Base-by-base conservation (phyloP, 2,113 vertebrate species). In the Alligator sinensis region DNA sequence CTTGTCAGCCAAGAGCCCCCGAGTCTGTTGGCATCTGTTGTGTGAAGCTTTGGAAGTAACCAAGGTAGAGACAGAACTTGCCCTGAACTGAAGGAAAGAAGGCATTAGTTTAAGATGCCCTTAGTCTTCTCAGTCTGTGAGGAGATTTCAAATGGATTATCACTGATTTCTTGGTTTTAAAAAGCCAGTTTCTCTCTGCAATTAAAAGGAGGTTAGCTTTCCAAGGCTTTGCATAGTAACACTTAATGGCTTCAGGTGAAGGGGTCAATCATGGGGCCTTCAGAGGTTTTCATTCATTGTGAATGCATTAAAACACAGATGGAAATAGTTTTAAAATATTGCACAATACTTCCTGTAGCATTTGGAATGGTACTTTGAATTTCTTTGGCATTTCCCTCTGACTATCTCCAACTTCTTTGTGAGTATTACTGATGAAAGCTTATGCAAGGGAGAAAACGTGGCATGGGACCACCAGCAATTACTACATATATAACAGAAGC, bases 311-410 rank as follows among this genome's bases (percentile, higher is more conserved):
- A 11, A 75, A 61, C 70, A 86, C 21, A 86, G 21, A 4, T 60
- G 4, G 30, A 70, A 47, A n/a, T 77, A 11, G 6, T 61, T 77
- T 81, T 57, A 24, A 86, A 86, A 62, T 77, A 15, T 16, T n/a
- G 5, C 24, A 19, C 11, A 68, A 28, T 28, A 61, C 86, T 66
- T 57, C 25, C 14, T 21, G 0, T 0, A 0, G 4, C 34, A 25
- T 57, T 77, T 70, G 81, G 57, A 61, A 47, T 63, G 68, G 38
- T 25, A 12, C 34, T 54, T 57, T 4, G 19, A 38, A 21, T 57
- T 82, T 82, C 63, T 21, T 57, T 61, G 12, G 28, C 18, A 25
- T 77, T 70, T 77, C 24, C 10, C 6, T 55, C 34, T 76, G 62
- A 58, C 19, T 38, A n/a, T 63, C 24, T 59, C 63, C 47, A 21